Evolutionary conservation across 2,888 invertebrate species (phyloP), one percentile per base, ranked within the genome.

Genomic region (Mesochorus sp.): DNA sequence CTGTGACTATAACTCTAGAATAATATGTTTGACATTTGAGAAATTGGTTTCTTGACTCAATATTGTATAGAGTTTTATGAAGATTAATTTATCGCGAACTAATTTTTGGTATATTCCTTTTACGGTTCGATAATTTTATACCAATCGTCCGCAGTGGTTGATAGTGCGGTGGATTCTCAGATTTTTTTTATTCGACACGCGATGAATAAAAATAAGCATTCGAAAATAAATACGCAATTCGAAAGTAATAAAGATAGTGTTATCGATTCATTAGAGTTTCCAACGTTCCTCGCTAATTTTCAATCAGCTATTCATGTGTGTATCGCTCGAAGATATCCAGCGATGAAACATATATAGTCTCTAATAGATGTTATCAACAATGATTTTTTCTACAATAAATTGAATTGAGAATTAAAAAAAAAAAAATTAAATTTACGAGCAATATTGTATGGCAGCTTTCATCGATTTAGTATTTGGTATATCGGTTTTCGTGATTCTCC

Each of bases 291-390:
- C 42, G 61, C 28, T 61, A 75, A 66, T 75, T 79, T 67, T 74
- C 53, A 70, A 74, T 66, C 66, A 74, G 28, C 26, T 64, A 74
- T 73, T 73, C 67, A 64, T 67, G 8, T 53, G 31, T 31, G 14
- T 72, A 68, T 62, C 62, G 49, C 31, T 53, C 19, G 34, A 39
- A 31, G 31, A 53, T 28, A 37, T 42, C 62, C 14, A 68, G 42
- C 31, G 61, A 14, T 49, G 31, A n/a, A 28, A 28, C n/a, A 21
- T 49, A 53, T 49, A 68, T 42, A 17, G 51, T 61, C 49, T 55
- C 24, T 42, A n/a, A 49, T 49, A 8, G 17, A 59, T 26, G 26
- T 59, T 24, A 42, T 4, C 28, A 59, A 34, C 34, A 17, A 49
- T 14, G 10, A 34, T 42, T 44, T 39, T 47, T 49, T 51, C 19